These are phyloP conservation scores for Elgonia sp. DNA, from an alignment of 2,888 invertebrate species.

Conservation along the genomic window DNA sequence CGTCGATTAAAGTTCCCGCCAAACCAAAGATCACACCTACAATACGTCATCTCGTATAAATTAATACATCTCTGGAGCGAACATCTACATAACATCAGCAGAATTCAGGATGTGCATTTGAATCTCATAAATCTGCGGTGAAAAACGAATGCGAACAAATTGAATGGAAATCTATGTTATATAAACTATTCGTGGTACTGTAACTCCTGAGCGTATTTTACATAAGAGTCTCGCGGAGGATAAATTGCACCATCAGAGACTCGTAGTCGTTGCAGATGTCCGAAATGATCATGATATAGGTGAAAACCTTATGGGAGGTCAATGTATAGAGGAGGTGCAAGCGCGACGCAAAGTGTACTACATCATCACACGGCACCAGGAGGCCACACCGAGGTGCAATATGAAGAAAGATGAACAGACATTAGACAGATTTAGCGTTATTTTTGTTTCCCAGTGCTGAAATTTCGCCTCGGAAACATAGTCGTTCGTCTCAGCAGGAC, in stretches of 20 bases:
- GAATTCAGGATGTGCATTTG: constrained; percentile 43
- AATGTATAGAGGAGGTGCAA: constrained; percentile 35
- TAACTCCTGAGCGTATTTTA: constrained; percentile 39
- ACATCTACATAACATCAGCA: constrained; percentile 23
- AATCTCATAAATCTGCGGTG: constrained; percentile 53
- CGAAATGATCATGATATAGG: constrained; percentile 63
- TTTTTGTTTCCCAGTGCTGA: constrained; percentile 48
- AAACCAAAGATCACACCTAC: constrained; percentile 25
- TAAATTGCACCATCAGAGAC: constrained; percentile 61
- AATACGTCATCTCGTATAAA: constrained; percentile 36
- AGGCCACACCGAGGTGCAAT: constrained; percentile 36
- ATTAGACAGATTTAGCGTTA: constrained; percentile 56
- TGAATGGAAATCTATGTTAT: constrained; percentile 66
- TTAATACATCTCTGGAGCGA: constrained; percentile 22
- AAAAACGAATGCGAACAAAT: constrained; percentile 63
- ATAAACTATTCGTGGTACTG: constrained; percentile 47
- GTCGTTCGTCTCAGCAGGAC: constrained; percentile 55
- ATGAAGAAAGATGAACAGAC: constrained; percentile 52
- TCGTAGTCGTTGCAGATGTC: constrained; percentile 43
- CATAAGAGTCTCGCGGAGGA: constrained; percentile 48
- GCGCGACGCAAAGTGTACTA: constrained; percentile 50
- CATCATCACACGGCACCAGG: constrained; percentile 51
- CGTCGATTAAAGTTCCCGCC: constrained; percentile 6
- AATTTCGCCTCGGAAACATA: constrained; percentile 53
- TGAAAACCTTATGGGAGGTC: constrained; percentile 66